Percentiles rank a stretch among this genome's conserved stretches.
Conservation (phyloP, 2,888 invertebrate genomes). For the Cephus pygmeus region DNA sequence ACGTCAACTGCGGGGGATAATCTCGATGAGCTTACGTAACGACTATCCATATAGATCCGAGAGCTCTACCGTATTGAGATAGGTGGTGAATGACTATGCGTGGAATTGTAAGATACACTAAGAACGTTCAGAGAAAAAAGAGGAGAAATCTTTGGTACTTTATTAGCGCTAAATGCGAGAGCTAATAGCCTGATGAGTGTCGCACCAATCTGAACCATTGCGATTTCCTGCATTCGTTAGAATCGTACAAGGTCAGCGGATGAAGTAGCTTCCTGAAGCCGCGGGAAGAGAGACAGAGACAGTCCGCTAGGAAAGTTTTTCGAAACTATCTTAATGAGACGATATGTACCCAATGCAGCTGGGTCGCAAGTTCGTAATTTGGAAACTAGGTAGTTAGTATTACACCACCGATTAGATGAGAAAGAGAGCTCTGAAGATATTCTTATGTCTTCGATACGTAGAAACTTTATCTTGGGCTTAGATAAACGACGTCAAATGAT, state of each 20-base stretch:
- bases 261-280: background rate
- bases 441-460: background rate
- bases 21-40: background rate
- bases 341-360: background rate
- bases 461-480: background rate
- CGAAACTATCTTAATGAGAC: background rate
- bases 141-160: background rate
- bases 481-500: background rate
- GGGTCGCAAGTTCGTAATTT: background rate
- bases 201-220: background rate
- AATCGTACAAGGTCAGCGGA: background rate
- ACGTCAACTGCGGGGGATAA: background rate
- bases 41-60: background rate
- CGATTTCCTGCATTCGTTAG: background rate
- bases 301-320: background rate
- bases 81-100: background rate
- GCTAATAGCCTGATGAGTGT: background rate
- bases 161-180: background rate
- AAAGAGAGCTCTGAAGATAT: background rate
- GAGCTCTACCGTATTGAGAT: background rate
- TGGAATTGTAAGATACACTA: background rate
- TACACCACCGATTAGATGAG: background rate
- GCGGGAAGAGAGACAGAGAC: background rate
- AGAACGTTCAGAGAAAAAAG: background rate
- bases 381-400: background rate